phyloP scores from a whole-genome alignment of 2,888 invertebrate species.

The Arctia plantaginis region DNA sequence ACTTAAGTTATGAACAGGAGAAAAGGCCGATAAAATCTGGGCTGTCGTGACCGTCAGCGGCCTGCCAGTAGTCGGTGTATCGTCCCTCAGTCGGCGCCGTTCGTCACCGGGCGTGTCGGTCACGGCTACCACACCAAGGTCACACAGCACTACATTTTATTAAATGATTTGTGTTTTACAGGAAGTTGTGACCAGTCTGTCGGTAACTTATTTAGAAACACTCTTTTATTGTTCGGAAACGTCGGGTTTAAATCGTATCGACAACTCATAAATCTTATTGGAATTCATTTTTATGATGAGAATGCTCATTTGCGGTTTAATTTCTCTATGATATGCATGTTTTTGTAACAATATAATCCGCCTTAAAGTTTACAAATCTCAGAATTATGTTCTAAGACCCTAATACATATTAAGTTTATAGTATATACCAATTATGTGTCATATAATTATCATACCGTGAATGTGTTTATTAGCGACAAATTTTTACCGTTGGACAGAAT shows the following conservation, averaged over 20 bases:
- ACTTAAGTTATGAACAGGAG: background rate
- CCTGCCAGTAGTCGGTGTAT: background rate
- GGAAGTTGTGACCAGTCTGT: background rate
- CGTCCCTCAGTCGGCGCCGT: background rate
- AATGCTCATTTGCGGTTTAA: background rate
- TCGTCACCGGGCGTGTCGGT: conserved; percentile 12
- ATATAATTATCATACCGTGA: conserved; percentile 11
- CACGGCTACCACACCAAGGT: conserved; percentile 18
- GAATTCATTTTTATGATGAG: background rate
- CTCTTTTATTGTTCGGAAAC: background rate
- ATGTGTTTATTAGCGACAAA: conserved; percentile 13
- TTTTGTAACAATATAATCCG: too few relatives aligned
- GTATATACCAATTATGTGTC: background rate
- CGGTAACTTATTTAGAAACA: background rate
- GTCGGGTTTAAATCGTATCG: background rate
- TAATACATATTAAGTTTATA: background rate
- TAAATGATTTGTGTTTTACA: conserved; percentile 2
- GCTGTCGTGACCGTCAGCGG: background rate
- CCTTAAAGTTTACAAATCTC: background rate
- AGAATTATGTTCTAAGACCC: background rate
- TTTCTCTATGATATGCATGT: background rate
- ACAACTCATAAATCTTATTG: background rate
- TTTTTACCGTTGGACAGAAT: conserved; percentile 11
- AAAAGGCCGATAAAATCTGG: background rate
- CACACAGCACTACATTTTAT: background rate